Base-by-base conservation (phyloP, 2,888 invertebrate species). In the Micoletzkya japonica region DNA sequence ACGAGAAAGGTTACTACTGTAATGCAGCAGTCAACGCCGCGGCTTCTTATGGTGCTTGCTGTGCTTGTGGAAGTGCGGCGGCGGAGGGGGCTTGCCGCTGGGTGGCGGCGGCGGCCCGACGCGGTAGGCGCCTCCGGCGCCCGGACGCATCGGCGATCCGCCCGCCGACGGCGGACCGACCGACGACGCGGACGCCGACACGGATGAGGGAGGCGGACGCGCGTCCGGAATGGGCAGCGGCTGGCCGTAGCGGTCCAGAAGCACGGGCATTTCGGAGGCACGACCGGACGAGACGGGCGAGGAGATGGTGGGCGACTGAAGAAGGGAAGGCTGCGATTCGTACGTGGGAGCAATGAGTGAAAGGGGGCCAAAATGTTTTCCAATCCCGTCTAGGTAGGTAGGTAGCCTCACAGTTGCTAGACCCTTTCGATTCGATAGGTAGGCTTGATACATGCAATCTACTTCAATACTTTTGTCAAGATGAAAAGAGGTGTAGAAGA, bases 241-340 rank as follows among this genome's bases (percentile, higher is more conserved):
- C 39, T 57, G 57, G 2, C 67, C 67, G 44, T 67, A 67, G 14
- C 67, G 26, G 44, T 67, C 67, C n/a, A 36, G 37, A 26, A 67
- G 44, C 39, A 67, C 44, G 39, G 67, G 67, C 39, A 67, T 7
- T n/a, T 44, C 67, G 24, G 14, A 10, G 7, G 56, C n/a, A 28
- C 56, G 14, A n/a, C 61, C 61, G 14, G 61, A 49, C 7, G 61
- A 30, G 7, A 30, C 26, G 0, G 61, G 20, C 2, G 61, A 32
- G 20, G 61, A 28, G 2, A 61, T 61, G 3, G 49, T 49, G 24
- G 60, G 60, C 2, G 57, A n/a, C 49, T 44, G 49, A 44, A 44
- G n/a, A 14, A 14, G n/a, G 49, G 14, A 44, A 17, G 49, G 14
- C 49, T 44, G 14, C n/a, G n/a, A n/a, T n/a, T n/a, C 60, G 7